phyloP scores from a whole-genome alignment of 2,113 vertebrate species.

The Passer montanus region DNA sequence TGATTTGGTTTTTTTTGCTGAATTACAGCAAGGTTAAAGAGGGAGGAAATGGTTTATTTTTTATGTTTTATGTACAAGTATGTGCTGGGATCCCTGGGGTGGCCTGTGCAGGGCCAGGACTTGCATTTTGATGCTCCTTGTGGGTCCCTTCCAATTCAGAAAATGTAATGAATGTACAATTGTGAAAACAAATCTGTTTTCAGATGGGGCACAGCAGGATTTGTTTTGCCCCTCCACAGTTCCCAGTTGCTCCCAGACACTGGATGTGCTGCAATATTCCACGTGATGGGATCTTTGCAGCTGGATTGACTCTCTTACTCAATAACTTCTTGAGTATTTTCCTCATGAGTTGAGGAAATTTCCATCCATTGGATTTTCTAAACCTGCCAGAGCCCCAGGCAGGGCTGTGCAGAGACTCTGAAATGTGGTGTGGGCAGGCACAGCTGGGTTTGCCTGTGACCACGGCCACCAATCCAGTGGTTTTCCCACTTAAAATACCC shows the following conservation, averaged over 20 bases:
- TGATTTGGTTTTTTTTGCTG: not conserved
- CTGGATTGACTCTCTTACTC: not conserved
- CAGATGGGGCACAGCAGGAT: not conserved
- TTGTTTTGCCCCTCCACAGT: not conserved
- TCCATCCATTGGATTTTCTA: not conserved
- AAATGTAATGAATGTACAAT: rapidly evolving
- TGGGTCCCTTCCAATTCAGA: not conserved
- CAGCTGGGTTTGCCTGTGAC: too few species aligned
- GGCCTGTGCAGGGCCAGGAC: not conserved
- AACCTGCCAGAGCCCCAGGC: rapidly evolving
- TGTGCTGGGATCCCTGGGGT: not conserved
- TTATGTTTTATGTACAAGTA: not conserved
- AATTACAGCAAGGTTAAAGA: not conserved
- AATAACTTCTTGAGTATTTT: not conserved
- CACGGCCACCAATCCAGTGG: rapidly evolving
- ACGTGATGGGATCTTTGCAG: rapidly evolving
- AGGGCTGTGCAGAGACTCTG: rapidly evolving
- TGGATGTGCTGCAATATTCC: not conserved
- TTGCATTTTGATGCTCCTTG: not conserved
- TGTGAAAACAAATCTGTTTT: not conserved
- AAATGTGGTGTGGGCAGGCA: not conserved
- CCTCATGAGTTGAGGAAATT: not conserved
- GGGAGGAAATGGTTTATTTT: not conserved
- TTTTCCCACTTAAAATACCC: not conserved
- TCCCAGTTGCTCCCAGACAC: not conserved